Conservation (phyloP, 1,140 invertebrate species). For the Meteorus sp. region DNA sequence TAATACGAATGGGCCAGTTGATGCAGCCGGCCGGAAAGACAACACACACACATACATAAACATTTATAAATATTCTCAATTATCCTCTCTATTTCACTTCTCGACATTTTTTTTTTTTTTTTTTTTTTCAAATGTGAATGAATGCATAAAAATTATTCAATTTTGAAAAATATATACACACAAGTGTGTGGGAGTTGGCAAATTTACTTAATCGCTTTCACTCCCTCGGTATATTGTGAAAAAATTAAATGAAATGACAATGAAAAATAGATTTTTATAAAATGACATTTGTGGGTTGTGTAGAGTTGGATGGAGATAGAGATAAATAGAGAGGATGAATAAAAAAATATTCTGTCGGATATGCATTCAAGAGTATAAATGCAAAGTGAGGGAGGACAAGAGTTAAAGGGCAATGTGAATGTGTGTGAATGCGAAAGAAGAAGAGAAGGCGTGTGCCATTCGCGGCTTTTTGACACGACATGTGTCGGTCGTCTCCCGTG, state of each 20-base stretch:
- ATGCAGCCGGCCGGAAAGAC: slow-evolving; percentile 26
- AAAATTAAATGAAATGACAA: slow-evolving; percentile 8
- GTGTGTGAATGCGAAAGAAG: background rate
- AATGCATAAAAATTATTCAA: slow-evolving; percentile 21
- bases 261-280: background rate
- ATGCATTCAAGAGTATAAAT: background rate
- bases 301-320: background rate
- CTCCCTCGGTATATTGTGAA: background rate
- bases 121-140: slow-evolving; percentile 14
- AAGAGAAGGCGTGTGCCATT: slow-evolving; percentile 9
- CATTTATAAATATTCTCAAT: too few relatives aligned
- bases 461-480: slow-evolving; percentile 46
- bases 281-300: background rate
- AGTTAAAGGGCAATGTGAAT: background rate
- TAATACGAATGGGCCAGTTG: slow-evolving; percentile 15
- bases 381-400: background rate
- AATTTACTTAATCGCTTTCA: slow-evolving; percentile 19
- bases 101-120: background rate
- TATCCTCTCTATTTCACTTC: slow-evolving; percentile 25
- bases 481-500: slow-evolving; percentile 48
- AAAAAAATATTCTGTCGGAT: too few relatives aligned
- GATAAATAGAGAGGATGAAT: background rate
- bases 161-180: slow-evolving; percentile 16
- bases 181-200: background rate
- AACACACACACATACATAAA: slow-evolving; percentile 12